These are phyloP conservation scores for Cranoglanis bouderius DNA, from an alignment of 2,113 vertebrate genomes.

Conservation along the genomic window DNA sequence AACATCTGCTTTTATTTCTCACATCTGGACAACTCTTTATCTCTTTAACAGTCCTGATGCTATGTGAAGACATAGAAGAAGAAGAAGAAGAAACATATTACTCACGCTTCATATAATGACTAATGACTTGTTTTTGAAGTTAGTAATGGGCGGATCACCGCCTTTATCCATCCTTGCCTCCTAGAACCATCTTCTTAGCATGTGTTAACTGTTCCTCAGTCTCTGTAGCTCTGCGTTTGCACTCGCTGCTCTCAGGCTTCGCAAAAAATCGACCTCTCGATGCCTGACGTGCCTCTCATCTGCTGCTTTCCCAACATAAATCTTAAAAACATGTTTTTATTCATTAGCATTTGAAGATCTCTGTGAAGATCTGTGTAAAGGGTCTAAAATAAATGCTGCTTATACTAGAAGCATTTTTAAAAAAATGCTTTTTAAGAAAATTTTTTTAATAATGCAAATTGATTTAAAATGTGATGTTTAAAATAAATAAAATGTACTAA, in stretches of 20 bases:
- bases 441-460: background rate
- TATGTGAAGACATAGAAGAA: background rate
- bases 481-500: background rate
- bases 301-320: background rate
- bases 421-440: too few relatives aligned
- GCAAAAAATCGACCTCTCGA: background rate
- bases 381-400: too few relatives aligned
- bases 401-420: too few relatives aligned
- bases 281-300: background rate
- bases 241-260: background rate
- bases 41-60: background rate
- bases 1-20: background rate
- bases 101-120: background rate
- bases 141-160: too few relatives aligned
- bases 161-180: background rate
- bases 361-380: background rate
- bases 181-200: background rate
- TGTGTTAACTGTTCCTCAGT: too few relatives aligned
- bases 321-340: background rate
- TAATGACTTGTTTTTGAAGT: background rate
- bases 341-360: background rate
- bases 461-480: background rate
- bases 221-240: too few relatives aligned
- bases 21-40: background rate
- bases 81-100: too few relatives aligned